Evolutionary conservation across 2,888 invertebrate genomes (phyloP).

Genomic region (Watsonalla cultraria): DNA sequence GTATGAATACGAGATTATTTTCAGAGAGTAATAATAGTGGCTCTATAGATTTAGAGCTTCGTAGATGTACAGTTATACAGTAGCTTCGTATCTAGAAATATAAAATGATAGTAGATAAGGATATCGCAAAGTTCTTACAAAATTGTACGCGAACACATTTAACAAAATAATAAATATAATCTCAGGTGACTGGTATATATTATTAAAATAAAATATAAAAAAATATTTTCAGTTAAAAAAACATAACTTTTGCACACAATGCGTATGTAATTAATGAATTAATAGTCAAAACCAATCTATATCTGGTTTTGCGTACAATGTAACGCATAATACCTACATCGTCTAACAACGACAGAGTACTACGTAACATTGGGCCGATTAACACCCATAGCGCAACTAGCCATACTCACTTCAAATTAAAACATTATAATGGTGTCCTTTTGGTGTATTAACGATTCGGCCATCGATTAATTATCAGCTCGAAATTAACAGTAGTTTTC

Average conservation of each 20-base stretch:
- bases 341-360: conserved; percentile 22
- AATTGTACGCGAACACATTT: conserved; percentile 12
- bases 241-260: conserved; percentile 11
- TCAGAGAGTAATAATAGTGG: not conserved
- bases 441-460: conserved; percentile 67
- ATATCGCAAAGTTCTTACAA: not conserved
- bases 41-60: conserved; percentile 1
- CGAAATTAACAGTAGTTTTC: conserved; percentile 70
- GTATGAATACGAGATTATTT: not conserved
- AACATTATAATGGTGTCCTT: conserved; percentile 59
- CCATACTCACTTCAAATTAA: conserved; percentile 38
- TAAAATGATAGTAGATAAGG: not conserved
- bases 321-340: conserved; percentile 37
- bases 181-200: conserved; percentile 64
- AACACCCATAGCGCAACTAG: conserved; percentile 50
- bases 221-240: conserved; percentile 20
- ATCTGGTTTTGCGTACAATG: conserved; percentile 49
- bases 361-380: conserved; percentile 59
- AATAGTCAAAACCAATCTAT: conserved; percentile 54
- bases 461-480: conserved; percentile 57
- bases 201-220: conserved; percentile 24
- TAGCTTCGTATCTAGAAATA: not conserved
- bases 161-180: conserved; percentile 22
- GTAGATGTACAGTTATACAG: not conserved
- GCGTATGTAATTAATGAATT: conserved; percentile 19